Base-by-base conservation (phyloP, 2,888 invertebrate species). In the Eutolmus rufibarbis region DNA sequence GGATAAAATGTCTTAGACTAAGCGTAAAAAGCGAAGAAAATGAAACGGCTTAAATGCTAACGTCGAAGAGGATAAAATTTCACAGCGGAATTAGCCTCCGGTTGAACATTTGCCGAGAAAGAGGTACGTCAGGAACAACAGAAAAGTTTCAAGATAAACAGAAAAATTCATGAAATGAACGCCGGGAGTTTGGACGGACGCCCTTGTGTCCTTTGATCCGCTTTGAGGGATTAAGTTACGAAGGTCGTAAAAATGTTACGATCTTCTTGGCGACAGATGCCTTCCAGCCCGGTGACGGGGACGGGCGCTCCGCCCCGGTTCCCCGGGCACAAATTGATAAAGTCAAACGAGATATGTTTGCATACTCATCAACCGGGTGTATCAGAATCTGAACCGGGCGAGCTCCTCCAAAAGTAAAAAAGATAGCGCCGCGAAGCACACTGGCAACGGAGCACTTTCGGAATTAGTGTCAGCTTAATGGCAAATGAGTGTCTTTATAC, bases 241-340 rank as follows among this genome's bases (percentile, higher is more conserved):
- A 57, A 82, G 81, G 81, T 81, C 81, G 31, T 81, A 82, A 82
- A 82, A 82, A 82, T 57, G 57, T 82, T 34, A 82, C 40, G 82
- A 66, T 57, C 37, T 82, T 82, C 31, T 57, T 82, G 82, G 82
- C 82, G 82, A 82, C 82, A 82, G 82, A 82, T 82, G 57, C 66
- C 40, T 31, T 79, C 46, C 51, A 5, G 51, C 79, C 51, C 46
- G 31, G 19, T 16, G 19, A 23, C 23, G 23, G 28, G 12, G 3
- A 0, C 19, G 57, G 19, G 19, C 0, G 16, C n/a, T 28, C 74
- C 1, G 9, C 2, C 31, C 28, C 57, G 82, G 37, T 19, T 82
- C 34, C 82, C 19, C 37, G 19, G 82, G 23, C n/a, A 57, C 34
- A 37, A 40, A 82, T 82, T 82, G 82, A 82, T 66, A 82, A 37